Evolutionary conservation across 2,888 invertebrate species (phyloP), one percentile per base, ranked within the genome.

Genomic region (Gibbula magus): DNA sequence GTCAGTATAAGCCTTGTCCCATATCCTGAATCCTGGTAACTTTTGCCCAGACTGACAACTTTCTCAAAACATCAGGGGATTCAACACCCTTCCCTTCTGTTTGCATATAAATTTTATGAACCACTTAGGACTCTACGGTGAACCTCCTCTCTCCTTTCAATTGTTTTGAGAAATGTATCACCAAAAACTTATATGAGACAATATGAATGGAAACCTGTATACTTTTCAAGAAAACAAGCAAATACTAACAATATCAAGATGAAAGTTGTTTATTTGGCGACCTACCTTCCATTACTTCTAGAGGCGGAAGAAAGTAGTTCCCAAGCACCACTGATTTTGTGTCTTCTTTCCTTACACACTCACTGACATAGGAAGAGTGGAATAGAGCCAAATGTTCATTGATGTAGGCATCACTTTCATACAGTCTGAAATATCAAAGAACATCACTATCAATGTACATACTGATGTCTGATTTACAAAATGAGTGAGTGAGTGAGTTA

Each of bases 321-420:
- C 89, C 88, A 2, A 89, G 77, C 8, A 80, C 79, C n/a, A 86
- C 83, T 29, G 78, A 77, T 10, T 74, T 52, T 20, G 77, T 75
- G 52, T 80, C 66, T n/a, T 81, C 83, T 10, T 76, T 77, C 70
- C 83, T 79, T 0, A 85, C 79, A 83, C 86, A 86, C 32, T 85
- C 86, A n/a, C 45, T 78, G 45, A 89, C 86, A 70, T 86, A 89
- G 20, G 76, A 81, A 2, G 88, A 81, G 78, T 90, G 89, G 74
- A 90, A 87, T 0, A 90, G 83, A 29, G 88, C 85, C 22, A 89
- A 54, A 74, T 87, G 86, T 70, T 89, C 86, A 77, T 86, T 85
- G 5, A 82, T 32, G 76, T 88, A 90, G 0, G 84, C 85, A 8
- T 82, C 78, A 81, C 86, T 87, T 13, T 80, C 70, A 81, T 85